Conservation (phyloP, 2,888 invertebrate species). For the Rhingia rostrata region DNA sequence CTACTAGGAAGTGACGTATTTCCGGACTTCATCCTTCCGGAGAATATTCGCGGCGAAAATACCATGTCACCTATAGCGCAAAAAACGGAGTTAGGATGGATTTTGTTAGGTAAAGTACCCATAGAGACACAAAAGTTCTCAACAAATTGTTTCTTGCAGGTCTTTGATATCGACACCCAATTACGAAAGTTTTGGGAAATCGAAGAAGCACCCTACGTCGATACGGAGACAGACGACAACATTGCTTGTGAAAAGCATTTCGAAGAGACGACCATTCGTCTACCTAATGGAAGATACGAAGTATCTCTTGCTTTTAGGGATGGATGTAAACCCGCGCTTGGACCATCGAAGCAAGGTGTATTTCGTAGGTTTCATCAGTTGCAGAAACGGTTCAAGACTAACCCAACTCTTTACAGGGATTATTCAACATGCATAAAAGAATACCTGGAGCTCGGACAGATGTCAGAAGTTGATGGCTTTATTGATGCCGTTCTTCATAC, state of each 20-base stretch:
- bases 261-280: neutral
- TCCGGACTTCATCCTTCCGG: conserved; percentile 13
- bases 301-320: neutral
- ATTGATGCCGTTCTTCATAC: neutral
- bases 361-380: too few relatives aligned
- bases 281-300: neutral
- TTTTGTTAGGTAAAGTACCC: conserved; percentile 12
- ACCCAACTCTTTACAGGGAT: neutral
- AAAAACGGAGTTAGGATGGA: conserved; percentile 21
- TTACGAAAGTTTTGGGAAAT: conserved; percentile 16
- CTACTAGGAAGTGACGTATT: conserved; percentile 23
- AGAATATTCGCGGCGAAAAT: neutral
- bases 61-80: conserved; percentile 14
- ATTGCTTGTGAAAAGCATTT: neutral
- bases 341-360: too few relatives aligned
- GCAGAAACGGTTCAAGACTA: neutral
- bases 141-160: conserved; percentile 2
- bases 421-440: conserved; percentile 9
- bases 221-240: neutral
- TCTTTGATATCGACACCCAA: conserved; percentile 3
- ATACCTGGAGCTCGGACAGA: too few relatives aligned
- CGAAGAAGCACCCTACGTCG: neutral
- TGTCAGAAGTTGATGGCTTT: too few relatives aligned
- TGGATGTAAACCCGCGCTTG: too few relatives aligned
- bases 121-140: neutral